phyloP scores from a whole-genome alignment of 2,113 vertebrate species.

The Ictalurus punctatus region DNA sequence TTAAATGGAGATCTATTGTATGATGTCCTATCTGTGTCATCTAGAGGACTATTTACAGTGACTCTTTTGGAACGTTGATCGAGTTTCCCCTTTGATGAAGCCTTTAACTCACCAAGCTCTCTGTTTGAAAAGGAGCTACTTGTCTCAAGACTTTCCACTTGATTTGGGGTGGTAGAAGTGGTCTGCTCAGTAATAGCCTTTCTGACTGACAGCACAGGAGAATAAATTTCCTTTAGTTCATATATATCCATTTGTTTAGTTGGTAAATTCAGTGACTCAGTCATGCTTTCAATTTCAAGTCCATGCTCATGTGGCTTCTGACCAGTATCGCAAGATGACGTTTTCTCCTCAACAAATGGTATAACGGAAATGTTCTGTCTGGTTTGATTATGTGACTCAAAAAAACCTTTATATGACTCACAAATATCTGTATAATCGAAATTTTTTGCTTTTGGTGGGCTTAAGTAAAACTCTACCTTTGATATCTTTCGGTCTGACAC shows the following conservation, averaged over 20 bases:
- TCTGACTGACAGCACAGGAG: slow-evolving; percentile 24
- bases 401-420: background rate
- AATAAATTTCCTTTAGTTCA: background rate
- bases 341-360: background rate
- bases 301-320: background rate
- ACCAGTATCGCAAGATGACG: background rate
- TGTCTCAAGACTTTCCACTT: slow-evolving; percentile 41
- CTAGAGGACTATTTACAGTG: slow-evolving; percentile 67
- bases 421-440: background rate
- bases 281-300: slow-evolving; percentile 47
- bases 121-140: slow-evolving; percentile 42
- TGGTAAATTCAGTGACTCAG: slow-evolving; percentile 48
- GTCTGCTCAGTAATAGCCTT: slow-evolving; percentile 39
- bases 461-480: background rate
- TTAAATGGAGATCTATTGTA: slow-evolving; percentile 37
- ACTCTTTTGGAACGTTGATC: slow-evolving; percentile 62
- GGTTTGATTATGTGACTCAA: background rate
- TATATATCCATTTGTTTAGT: slow-evolving; percentile 25
- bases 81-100: slow-evolving; percentile 66
- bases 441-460: background rate
- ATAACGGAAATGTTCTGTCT: background rate
- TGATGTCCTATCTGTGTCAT: slow-evolving; percentile 64
- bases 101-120: slow-evolving; percentile 60
- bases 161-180: slow-evolving; percentile 52
- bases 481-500: background rate